Base-by-base conservation (phyloP, 2,888 invertebrate species). In the Amphipyra tragopoginis region DNA sequence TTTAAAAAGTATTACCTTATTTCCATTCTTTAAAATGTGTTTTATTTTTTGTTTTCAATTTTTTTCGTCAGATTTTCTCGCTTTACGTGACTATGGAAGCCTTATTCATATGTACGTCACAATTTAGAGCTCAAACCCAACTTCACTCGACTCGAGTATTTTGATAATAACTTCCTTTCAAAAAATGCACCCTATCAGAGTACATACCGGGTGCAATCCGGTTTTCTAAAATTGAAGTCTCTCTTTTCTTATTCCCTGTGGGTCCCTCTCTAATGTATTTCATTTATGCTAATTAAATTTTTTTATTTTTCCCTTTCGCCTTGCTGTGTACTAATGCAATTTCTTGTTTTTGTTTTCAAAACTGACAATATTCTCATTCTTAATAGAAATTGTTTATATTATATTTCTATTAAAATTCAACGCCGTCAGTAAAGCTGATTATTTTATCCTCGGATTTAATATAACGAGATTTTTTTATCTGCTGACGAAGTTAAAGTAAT, bases 281-380 rank as follows among this genome's bases (percentile, higher is more conserved):
- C 82, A 79, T 84, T 83, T 80, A 84, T 85, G 85, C 83, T 84
- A 85, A 87, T 85, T 81, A 77, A 72, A 77, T 84, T 84, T 81
- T 75, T 65, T 76, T 68, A 79, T 81, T 77, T 65, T 58, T 59
- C 48, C 61, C 67, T 74, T 14, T 52, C 48, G 75, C 81, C 77
- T 75, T 74, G 71, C 69, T 75, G 65, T 68, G 60, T 59, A 52
- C 57, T 82, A 84, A 77, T 80, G 79, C 70, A 82, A 73, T 66
- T 71, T 73, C 52, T 60, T 69, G 60, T 63, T 72, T 56, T 58
- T 68, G 33, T 75, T 65, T 68, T 59, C 13, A 33, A 72, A 72
- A 59, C 36, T 63, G 11, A n/a, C 54, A 50, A 65, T 61, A 69
- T 26, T 51, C 9, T 10, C 7, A 26, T 52, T 58, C 40, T 14